phyloP scores from a whole-genome alignment of 2,113 vertebrate genomes.

The human (Homo sapiens) region GRCh38 chr22:34961001-34961500 shows the following conservation, averaged over 20 bases:
- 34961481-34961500: not conserved
- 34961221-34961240: not conserved
- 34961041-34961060: not conserved
- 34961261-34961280: not conserved
- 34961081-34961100: not conserved
- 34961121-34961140: not conserved
- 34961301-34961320: not conserved
- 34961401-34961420: too few species aligned
- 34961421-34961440: not conserved
- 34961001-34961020: not conserved
- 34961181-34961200: not conserved
- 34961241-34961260: not conserved
- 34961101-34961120: not conserved
- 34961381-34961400: too few species aligned
- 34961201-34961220: not conserved
- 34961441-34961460: fast-evolving
- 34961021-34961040: not conserved
- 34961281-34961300: not conserved
- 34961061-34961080: not conserved
- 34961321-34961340: not conserved
- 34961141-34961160: not conserved
- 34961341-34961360: not conserved
- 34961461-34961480: not conserved
- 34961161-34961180: not conserved
- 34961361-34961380: not conserved